Evolutionary conservation across 2,797 vertebrate genomes (phyloP), one percentile per base, ranked within the genome.

Genomic region (Sebastes elongatus): DNA sequence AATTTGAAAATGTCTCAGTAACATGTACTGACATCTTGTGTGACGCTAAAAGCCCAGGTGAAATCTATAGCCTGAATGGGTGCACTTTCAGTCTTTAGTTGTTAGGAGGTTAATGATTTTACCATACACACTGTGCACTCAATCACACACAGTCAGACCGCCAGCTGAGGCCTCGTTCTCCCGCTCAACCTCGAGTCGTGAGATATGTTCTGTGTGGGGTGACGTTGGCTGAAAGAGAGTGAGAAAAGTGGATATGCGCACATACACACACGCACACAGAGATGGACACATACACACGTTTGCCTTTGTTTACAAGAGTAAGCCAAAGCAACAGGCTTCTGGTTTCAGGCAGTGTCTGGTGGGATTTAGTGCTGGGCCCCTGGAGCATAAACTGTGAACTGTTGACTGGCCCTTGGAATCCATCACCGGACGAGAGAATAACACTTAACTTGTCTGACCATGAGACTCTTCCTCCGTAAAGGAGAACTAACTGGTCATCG

Each of bases 291-390:
- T 32, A 83, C 74, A 79, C 61, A 64, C n/a, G 14, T 75, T 77
- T 67, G 28, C 60, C 73, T 74, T 85, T 92, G 89, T 93, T 92
- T 92, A 90, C 77, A 86, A 33, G 71, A 80, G 53, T 66, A 81
- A 74, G 80, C 78, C 77, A 85, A 89, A 85, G 83, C 70, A 83
- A 69, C 30, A 61, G 81, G 87, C 79, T 83, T 89, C 89, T 92
- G 85, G 82, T 92, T 91, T 90, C 82, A 88, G 88, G 62, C 57
- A n/a, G 76, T 77, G 84, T 93, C 90, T 92, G 74, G 57, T 84
- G 73, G 85, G 84, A 85, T 89, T 93, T 86, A 91, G 78, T 68
- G 69, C 65, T 72, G 61, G 76, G 82, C 62, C 83, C 86, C 75
- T 33, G 68, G 70, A 89, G 86, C 74, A 71, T 88, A 85, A 89